Evolutionary conservation across 2,797 vertebrate genomes (phyloP), one percentile per base, ranked within the genome.

Genomic region (Poecilia gillii): DNA sequence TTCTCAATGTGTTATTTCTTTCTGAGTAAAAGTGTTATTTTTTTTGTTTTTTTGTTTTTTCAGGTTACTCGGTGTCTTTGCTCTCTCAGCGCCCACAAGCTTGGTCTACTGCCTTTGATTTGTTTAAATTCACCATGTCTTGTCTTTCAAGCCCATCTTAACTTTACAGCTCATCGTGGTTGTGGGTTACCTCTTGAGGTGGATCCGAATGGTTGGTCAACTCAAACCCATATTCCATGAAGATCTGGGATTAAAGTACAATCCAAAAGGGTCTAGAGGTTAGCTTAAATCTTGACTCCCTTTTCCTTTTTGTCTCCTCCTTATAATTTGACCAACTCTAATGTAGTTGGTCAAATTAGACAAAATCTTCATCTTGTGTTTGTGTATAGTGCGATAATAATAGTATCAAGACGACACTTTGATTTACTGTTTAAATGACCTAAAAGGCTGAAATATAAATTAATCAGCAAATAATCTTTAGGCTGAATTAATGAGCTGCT

Each of bases 401-500:
- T 49, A 3, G 74, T 8, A 25, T 72, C 4, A 72, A 70, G 55
- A 33, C 11, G 39, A 41, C 23, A 28, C 43, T 77, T 79, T 39
- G 23, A 20, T 83, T 33, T 16, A 1, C 6, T 3, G 49, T 71
- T 62, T 76, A 47, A 64, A 33, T 14, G 18, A 66, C 20, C 43
- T 18, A 18, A 73, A 66, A 73, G 64, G 76, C 23, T 18, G 9
- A 11, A 59, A 71, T 72, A 31, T 51, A 3, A 74, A 11, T 75
- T 77, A 25, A 70, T 11, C 25, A 16, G 7, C 12, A 45, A 7
- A 72, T 76, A 53, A 55, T 45, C 4, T 39, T 14, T 64, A 31
- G 7, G 20, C 28, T 51, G 14, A 81, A 49, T 59, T 33, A 76
- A 20, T 68, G 66, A 74, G 70, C n/a, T 72, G 25, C 45, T 76